phyloP scores from a whole-genome alignment of 2,888 invertebrate genomes.

The Bugula neritina region DNA sequence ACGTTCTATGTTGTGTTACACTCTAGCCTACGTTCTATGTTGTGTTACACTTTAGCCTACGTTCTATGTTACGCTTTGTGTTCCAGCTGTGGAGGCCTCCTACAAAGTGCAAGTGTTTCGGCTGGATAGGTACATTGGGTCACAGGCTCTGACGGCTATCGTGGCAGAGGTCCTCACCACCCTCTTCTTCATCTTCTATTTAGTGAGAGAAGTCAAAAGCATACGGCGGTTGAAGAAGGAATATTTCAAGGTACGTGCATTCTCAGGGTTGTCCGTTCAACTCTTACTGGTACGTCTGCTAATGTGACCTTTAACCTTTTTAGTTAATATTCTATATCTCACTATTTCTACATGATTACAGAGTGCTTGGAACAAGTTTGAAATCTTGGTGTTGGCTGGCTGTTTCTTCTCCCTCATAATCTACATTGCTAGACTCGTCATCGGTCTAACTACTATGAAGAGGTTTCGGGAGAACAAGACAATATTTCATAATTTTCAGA shows the following conservation, averaged over 20 bases:
- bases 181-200: conserved; percentile 41
- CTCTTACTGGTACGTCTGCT: too few species aligned
- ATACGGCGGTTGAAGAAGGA: conserved; percentile 32
- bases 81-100: background rate
- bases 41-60: too few species aligned
- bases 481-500: conserved; percentile 30
- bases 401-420: conserved; percentile 28
- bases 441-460: background rate
- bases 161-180: conserved; percentile 36
- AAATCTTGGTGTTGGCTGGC: conserved; percentile 20
- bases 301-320: too few species aligned
- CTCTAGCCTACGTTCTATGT: too few species aligned
- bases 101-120: conserved; percentile 24
- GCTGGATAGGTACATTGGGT: conserved; percentile 31
- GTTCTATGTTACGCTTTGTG: background rate
- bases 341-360: conserved; percentile 5
- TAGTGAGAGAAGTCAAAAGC: conserved; percentile 30
- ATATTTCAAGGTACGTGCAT: conserved; percentile 34
- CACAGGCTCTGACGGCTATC: conserved; percentile 33
- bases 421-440: conserved; percentile 25
- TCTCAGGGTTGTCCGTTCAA: too few species aligned
- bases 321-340: too few species aligned
- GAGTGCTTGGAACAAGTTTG: conserved; percentile 29
- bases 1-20: too few species aligned
- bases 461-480: conserved; percentile 25